phyloP scores from a whole-genome alignment of 2,797 vertebrate genomes.

The Rhabdomys pumilio region DNA sequence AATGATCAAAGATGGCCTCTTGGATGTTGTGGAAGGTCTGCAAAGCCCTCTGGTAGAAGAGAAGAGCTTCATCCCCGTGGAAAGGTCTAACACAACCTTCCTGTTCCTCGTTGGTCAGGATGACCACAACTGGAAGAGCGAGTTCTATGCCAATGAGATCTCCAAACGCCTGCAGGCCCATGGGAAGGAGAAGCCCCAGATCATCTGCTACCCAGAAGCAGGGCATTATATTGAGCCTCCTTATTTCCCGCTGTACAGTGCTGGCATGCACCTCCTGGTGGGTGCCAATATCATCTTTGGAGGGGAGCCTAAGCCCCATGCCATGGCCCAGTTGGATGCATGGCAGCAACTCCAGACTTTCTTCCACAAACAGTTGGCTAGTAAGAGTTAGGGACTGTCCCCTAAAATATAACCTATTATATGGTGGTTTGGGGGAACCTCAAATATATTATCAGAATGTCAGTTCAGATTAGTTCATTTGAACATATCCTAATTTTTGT shows the following conservation, averaged over 20 bases:
- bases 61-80: constrained; percentile 91
- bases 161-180: constrained; percentile 89
- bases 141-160: constrained; percentile 90
- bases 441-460: not conserved
- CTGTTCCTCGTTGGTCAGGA: constrained; percentile 93
- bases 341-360: constrained; percentile 93
- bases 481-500: not conserved
- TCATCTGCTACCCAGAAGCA: constrained; percentile 92
- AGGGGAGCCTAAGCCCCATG: constrained; percentile 90
- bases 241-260: constrained; percentile 91
- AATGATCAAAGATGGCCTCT: constrained; percentile 85
- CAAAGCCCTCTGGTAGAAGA: constrained; percentile 89
- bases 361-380: constrained; percentile 90
- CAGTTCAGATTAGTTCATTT: not conserved
- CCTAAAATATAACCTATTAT: not conserved
- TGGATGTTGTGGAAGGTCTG: constrained; percentile 87
- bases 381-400: not conserved
- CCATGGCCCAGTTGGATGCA: constrained; percentile 91
- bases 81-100: constrained; percentile 89
- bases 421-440: not conserved
- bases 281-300: constrained; percentile 90
- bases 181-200: constrained; percentile 91
- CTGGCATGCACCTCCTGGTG: constrained; percentile 88
- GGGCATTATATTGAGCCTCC: constrained; percentile 95
- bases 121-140: constrained; percentile 94